phyloP scores from a whole-genome alignment of 1,140 invertebrate species.

The Muscidifurax raptorellus region DNA sequence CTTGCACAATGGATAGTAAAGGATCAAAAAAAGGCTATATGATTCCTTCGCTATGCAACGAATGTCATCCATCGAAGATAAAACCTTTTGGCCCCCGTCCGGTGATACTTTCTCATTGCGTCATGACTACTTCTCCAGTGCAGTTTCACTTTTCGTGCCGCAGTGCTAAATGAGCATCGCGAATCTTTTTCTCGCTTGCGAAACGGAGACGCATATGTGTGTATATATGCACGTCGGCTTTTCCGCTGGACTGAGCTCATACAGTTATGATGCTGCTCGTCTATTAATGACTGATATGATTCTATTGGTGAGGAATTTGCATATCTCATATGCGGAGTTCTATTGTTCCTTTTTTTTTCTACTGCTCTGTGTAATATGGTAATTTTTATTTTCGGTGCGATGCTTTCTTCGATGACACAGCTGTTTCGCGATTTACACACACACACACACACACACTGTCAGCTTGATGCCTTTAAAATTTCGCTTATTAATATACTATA shows the following conservation, averaged over 20 bases:
- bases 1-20: no score
- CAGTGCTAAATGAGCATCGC: conserved; percentile 16
- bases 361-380: background rate
- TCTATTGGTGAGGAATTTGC: background rate
- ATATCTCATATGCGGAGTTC: background rate
- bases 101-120: background rate
- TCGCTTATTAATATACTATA: background rate
- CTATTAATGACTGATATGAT: conserved; percentile 20
- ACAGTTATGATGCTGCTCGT: background rate
- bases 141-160: conserved; percentile 49
- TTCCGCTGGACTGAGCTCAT: background rate
- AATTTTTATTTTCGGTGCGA: background rate
- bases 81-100: no score
- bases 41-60: no score
- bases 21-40: no score
- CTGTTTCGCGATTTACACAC: background rate
- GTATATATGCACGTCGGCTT: background rate
- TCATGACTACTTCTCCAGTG: background rate
- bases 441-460: no score
- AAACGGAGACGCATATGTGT: conserved; percentile 12
- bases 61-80: no score
- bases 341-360: background rate
- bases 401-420: background rate
- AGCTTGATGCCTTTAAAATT: background rate
- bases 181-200: conserved; percentile 22